Base-by-base conservation (phyloP, 1,140 invertebrate genomes). In the Dendroctonus valens region DNA sequence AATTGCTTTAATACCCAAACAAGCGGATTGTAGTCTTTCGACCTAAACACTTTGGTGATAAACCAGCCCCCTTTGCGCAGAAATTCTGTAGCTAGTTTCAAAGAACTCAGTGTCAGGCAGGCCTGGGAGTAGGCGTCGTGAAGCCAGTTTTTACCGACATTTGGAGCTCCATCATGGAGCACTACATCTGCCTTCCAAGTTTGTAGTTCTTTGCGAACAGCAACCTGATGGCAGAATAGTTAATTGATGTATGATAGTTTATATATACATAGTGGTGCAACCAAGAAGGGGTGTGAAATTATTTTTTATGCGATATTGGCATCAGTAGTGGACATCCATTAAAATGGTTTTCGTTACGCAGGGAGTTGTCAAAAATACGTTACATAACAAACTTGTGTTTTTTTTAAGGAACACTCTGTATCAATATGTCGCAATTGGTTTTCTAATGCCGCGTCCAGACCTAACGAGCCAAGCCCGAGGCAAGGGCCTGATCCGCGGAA, bases 31-130 rank as follows among this genome's bases (percentile, higher is more conserved):
- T 99, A 99, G 82, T 99, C 98, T 83, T 96, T 98, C 0, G 96
- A 99, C 60, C 98, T 85, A 79, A 99, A 99, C 0, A 99, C 89
- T 86, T 99, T 99, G 0, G 98, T 99, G 0, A 99, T 85, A 83
- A 99, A 99, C 88, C 91, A 98, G 50, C 98, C 98, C 58, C 95
- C 95, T 75, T 89, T 85, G 72, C 86, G 85, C n/a, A 99, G 80
- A 77, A 99, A 95, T 68, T 96, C 86, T 40, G 93, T 92, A 0
- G 96, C 94, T 59, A 99, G 76, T 82, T 97, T 98, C 14, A 99
- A 79, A 12, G 98, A 94, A 74, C 90, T 89, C 1, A 99, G 81
- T 6, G 96, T 96, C 0, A 99, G 81, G 73, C 90, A 89, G 49
- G 88, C 87, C 82, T 99, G 98, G 73, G 93, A 89, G 78, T 96